These are phyloP conservation scores for Pseudocheirus occidentalis DNA, from an alignment of 2,797 vertebrate genomes.

Conservation along the genomic window DNA sequence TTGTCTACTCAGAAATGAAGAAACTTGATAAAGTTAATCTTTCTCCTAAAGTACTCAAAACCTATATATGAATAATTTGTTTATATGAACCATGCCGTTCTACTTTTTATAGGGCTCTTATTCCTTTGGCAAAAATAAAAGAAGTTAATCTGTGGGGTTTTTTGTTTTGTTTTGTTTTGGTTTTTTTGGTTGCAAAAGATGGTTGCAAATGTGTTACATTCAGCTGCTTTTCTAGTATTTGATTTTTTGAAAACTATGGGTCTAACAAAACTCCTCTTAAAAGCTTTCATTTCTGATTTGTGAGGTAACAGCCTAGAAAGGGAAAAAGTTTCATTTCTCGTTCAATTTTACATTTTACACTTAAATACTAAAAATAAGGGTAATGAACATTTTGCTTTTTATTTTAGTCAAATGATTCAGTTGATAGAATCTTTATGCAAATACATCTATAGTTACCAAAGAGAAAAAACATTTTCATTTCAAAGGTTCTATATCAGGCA, in stretches of 20 bases:
- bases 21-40: neutral
- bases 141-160: neutral
- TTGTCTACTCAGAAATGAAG: neutral
- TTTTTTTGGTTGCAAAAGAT: neutral
- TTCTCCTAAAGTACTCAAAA: neutral
- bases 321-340: neutral
- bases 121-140: neutral
- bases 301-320: neutral
- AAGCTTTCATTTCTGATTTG: neutral
- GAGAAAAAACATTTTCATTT: neutral
- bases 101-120: neutral
- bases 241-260: neutral
- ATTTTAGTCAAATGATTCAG: neutral
- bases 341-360: neutral
- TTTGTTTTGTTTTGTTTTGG: no score
- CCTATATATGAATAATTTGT: neutral
- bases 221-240: neutral
- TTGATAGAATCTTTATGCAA: neutral
- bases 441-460: neutral
- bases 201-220: neutral
- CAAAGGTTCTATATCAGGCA: neutral
- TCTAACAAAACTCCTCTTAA: neutral
- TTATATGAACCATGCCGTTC: neutral
- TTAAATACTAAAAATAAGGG: neutral
- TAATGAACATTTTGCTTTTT: neutral